Evolutionary conservation across 2,888 invertebrate genomes (phyloP).

Genomic region (Tiliacea aurago): DNA sequence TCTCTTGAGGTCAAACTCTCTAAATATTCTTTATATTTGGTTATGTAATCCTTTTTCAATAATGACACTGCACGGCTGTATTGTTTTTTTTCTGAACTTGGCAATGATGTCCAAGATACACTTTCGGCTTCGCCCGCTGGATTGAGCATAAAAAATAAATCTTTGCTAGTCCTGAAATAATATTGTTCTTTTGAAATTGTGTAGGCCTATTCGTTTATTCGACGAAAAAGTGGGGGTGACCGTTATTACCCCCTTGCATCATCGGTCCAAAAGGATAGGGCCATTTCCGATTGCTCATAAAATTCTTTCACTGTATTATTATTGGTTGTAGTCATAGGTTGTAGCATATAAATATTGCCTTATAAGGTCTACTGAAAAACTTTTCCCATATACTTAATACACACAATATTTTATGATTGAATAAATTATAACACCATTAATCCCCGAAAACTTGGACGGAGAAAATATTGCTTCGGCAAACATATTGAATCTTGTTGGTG

Average conservation of each 20-base stretch:
- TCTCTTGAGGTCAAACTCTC: conserved; percentile 77
- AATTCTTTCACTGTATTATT: background rate
- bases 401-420: background rate
- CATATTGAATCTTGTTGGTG: background rate
- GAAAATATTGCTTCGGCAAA: background rate
- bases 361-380: background rate
- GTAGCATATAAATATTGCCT: background rate
- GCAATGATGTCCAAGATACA: conserved; percentile 71
- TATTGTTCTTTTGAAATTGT: background rate
- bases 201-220: background rate
- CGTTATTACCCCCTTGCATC: background rate
- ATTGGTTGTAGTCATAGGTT: background rate
- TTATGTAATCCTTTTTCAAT: conserved; percentile 81
- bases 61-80: conserved; percentile 74
- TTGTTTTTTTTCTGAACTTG: conserved; percentile 69
- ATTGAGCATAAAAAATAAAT: conserved; percentile 77
- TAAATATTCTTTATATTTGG: conserved; percentile 79
- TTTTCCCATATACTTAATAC: background rate
- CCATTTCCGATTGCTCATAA: background rate
- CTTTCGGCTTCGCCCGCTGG: conserved; percentile 56
- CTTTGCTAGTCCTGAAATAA: conserved; percentile 75
- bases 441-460: background rate
- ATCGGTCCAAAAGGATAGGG: too few relatives aligned
- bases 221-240: background rate
- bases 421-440: background rate